Base-by-base conservation (phyloP, 2,797 vertebrate species). In the Xiphophorus birchmanni region DNA sequence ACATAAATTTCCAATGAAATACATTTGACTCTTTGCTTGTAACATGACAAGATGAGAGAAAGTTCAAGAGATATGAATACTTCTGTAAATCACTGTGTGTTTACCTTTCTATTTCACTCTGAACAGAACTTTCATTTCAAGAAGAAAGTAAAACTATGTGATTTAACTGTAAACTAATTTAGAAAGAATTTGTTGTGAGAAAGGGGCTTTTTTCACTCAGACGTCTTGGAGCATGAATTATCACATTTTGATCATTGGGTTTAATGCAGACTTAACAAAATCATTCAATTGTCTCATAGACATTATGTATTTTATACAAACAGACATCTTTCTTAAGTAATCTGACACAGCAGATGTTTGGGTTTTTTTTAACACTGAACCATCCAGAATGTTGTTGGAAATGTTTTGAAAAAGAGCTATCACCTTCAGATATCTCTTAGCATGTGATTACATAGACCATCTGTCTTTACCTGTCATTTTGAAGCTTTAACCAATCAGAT, bases 401-500 rank as follows among this genome's bases (percentile, higher is more conserved):
- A 32, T 29, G 69, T 48, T 48, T 63, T 63, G 52, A 26, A 73
- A 73, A 42, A 23, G 67, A 50, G 67, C 75, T 42, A 71, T 45
- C 45, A 48, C 52, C 35, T 76, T 26, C 2, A 45, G 10, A 35
- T 35, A 56, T 50, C 26, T 6, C 37, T 75, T 52, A 48, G 37
- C 78, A 26, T n/a, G 26, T 76, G 52, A 60, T 73, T 77, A 74
- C 69, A 50, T 63, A 42, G 76, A 35, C 54, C 67, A 77, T 81
- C 75, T 77, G 67, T 44, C 67, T 81, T n/a, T 72, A 44, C 69
- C n/a, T 79, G 75, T 77, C 80, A 73, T 50, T 18, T 56, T 10
- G 42, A 73, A 40, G 75, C 75, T 73, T 77, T 21, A 73, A 45
- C 75, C 45, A 26, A 73, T 77, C 54, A 50, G 67, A 73, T 63